phyloP scores from a whole-genome alignment of 1,140 invertebrate species.

The Drosophila nasuta region DNA sequence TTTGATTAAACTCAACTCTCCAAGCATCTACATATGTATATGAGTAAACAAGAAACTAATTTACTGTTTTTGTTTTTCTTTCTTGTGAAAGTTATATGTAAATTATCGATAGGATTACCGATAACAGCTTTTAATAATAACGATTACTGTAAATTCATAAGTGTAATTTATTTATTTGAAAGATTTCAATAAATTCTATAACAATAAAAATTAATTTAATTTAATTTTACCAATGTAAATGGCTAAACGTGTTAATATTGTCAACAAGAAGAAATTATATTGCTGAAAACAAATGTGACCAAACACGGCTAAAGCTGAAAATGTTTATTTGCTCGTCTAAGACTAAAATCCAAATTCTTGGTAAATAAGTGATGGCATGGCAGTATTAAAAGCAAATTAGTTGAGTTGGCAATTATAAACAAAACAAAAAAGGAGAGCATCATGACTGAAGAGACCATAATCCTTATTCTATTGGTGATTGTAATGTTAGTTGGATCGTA shows the following conservation, averaged over 20 bases:
- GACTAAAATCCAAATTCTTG: neutral
- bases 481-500: conserved; percentile 98
- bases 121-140: neutral
- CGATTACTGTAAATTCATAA: too few relatives aligned
- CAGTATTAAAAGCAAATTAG: conserved; percentile 12
- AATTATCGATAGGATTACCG: conserved; percentile 10
- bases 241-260: too few relatives aligned
- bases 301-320: neutral
- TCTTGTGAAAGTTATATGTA: neutral
- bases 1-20: neutral
- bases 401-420: conserved; percentile 65
- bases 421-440: neutral
- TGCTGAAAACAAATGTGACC: conserved; percentile 1
- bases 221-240: too few relatives aligned
- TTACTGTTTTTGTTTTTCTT: conserved; percentile 11
- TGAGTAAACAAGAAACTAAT: neutral
- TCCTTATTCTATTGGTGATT: conserved; percentile 91
- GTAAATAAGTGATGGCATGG: too few relatives aligned
- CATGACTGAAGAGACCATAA: conserved; percentile 89
- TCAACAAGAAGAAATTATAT: too few relatives aligned
- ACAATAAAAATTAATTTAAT: neutral
- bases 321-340: neutral
- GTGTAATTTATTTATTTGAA: too few relatives aligned
- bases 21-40: neutral
- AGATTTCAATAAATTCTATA: too few relatives aligned